phyloP scores from a whole-genome alignment of 1,140 invertebrate species.

The Wiebesia pumilae region DNA sequence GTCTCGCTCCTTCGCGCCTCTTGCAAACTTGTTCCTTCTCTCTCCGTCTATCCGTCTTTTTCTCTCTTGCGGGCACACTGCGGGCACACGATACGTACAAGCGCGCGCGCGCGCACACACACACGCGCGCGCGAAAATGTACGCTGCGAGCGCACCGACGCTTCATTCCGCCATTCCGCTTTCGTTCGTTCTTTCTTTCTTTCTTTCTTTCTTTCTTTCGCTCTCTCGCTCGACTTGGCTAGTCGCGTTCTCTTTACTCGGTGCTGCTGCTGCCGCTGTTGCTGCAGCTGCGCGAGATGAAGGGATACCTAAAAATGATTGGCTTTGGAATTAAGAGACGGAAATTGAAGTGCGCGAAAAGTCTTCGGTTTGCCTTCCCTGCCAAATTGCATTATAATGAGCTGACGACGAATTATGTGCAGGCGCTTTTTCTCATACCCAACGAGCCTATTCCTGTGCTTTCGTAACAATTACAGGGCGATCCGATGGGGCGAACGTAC shows the following conservation, averaged over 20 bases:
- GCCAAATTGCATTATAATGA: slow-evolving; percentile 11
- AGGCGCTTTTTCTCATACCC: background rate
- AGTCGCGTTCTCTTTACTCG: slow-evolving; percentile 16
- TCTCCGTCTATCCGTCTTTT: background rate
- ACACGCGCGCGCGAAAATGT: background rate
- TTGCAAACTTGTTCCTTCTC: background rate
- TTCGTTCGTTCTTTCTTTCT: slow-evolving; percentile 27
- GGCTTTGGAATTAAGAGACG: background rate
- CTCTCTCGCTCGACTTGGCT: slow-evolving; percentile 4
- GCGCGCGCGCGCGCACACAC: background rate
- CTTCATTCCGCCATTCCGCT: slow-evolving; percentile 38
- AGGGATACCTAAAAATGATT: slow-evolving; percentile 9
- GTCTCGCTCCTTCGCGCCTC: slow-evolving; percentile 19
- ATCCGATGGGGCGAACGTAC: background rate
- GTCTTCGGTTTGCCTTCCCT: background rate
- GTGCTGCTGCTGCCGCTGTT: background rate
- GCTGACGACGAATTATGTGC: background rate
- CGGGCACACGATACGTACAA: no score
- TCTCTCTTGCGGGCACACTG: background rate
- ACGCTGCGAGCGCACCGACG: slow-evolving; percentile 19
- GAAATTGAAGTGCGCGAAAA: background rate
- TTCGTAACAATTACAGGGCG: background rate
- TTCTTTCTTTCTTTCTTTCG: background rate
- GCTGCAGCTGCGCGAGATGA: background rate
- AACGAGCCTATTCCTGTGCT: background rate